Conservation (phyloP, 2,113 vertebrate genomes). For the Galeopterus variegatus region DNA sequence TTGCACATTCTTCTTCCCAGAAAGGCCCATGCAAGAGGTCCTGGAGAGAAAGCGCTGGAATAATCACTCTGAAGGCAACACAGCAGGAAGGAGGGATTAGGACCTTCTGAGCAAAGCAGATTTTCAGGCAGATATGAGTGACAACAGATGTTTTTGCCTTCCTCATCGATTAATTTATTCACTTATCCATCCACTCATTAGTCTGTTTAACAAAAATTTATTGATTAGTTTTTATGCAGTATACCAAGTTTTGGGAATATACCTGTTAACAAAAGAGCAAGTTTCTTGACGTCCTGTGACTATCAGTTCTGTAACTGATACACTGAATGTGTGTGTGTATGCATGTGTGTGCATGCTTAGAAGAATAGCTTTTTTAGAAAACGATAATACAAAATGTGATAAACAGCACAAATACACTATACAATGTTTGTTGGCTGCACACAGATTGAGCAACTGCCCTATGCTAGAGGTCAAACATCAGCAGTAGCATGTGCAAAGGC, state of each 20-base stretch:
- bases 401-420: neutral
- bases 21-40: neutral
- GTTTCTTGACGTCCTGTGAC: slow-evolving; percentile 11
- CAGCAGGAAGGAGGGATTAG: neutral
- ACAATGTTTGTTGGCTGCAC: neutral
- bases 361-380: neutral
- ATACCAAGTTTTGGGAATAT: neutral
- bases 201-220: neutral
- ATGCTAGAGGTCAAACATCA: neutral
- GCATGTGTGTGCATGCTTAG: neutral
- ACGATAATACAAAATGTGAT: neutral
- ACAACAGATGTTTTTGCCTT: neutral
- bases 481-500: neutral
- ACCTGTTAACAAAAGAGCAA: neutral
- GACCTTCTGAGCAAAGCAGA: neutral
- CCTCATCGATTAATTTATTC: neutral
- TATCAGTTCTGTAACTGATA: neutral
- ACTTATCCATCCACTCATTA: neutral
- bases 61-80: neutral
- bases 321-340: neutral
- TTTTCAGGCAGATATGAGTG: neutral
- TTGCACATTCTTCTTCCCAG: neutral
- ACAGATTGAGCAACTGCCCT: neutral
- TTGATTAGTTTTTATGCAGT: neutral
- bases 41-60: neutral